Base-by-base conservation (phyloP, 2,113 vertebrate genomes). In the Recurvirostra avosetta region DNA sequence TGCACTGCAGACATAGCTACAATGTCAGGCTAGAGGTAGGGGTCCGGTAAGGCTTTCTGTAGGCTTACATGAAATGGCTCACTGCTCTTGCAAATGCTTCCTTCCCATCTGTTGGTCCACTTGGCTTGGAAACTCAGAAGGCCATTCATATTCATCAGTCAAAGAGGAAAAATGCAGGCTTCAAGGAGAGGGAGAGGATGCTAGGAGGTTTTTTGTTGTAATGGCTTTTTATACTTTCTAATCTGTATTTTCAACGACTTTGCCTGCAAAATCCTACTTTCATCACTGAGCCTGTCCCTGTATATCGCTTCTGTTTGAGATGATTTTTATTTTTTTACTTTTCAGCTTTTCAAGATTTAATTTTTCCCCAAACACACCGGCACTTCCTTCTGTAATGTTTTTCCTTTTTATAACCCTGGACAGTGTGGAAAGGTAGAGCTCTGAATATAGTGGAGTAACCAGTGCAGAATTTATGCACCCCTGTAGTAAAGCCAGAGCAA, bases 21-120 rank as follows among this genome's bases (percentile, higher is more conserved):
- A 68, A 26, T 1, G 7, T 62, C 27, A 2, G 5, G 5, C 17
- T 40, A 45, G 27, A 53, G 58, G 20, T 4, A 40, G 23, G 32
- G 12, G 8, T 67, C 59, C 74, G 45, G 16, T 49, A 27, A 50
- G 36, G 10, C 58, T 81, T 94, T 80, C 70, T 3, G 2, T 38
- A 72, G 0, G 0, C 22, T 36, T 36, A 6, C 0, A 0, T n/a
- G 30, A 75, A 59, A 26, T 30, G 68, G 11, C 38, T 85, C 26
- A 30, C 50, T 71, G 47, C 50, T 65, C n/a, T 63, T 63, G 30
- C 20, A 78, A 88, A 59, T 47, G 22, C 55, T 53, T 65, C 27
- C 41, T 61, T 80, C n/a, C 45, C 14, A 61, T 71, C 45, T 85
- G 10, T 58, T 61, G 16, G 12, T 70, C 50, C 21, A 3, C 43